phyloP scores from a whole-genome alignment of 2,113 vertebrate genomes.

The Gallinago undulata region DNA sequence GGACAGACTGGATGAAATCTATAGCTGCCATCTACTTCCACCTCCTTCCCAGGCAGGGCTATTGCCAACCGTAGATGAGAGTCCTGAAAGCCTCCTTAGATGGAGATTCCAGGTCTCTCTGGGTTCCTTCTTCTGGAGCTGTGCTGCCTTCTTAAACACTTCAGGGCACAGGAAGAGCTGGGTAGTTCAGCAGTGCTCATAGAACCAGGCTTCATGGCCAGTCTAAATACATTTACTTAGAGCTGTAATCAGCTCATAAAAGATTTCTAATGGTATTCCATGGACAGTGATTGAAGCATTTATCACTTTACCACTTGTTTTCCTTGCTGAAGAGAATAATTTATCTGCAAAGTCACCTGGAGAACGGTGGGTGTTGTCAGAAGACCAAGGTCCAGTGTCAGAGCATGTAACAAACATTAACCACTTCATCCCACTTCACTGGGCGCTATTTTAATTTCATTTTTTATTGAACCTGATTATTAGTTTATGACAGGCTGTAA shows the following conservation, averaged over 20 bases:
- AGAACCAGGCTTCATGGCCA: not conserved
- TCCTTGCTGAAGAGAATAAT: not conserved
- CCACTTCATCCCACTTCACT: not conserved
- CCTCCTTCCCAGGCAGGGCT: not conserved
- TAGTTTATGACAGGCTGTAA: not conserved
- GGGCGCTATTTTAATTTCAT: not conserved
- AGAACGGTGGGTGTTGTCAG: constrained; percentile 21
- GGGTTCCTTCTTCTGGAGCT: not conserved
- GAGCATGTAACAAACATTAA: constrained; percentile 64
- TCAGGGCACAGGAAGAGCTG: not conserved
- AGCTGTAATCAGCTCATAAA: not conserved
- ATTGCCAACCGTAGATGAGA: not conserved
- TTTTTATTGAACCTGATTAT: constrained; percentile 35
- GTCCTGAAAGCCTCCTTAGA: not conserved
- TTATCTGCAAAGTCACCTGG: constrained; percentile 30
- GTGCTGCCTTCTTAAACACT: not conserved
- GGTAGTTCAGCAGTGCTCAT: not conserved
- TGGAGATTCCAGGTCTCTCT: not conserved
- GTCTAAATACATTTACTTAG: not conserved
- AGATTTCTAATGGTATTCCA: not conserved
- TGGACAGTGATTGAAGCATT: not conserved
- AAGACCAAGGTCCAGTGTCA: constrained; percentile 64
- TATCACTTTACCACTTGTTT: constrained; percentile 49
- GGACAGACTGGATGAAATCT: not conserved
- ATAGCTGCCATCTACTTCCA: not conserved